Percentiles rank a stretch among this genome's conserved stretches.
phyloP scores from a whole-genome alignment of 2,888 invertebrate genomes.

The Noctua fimbriata region DNA sequence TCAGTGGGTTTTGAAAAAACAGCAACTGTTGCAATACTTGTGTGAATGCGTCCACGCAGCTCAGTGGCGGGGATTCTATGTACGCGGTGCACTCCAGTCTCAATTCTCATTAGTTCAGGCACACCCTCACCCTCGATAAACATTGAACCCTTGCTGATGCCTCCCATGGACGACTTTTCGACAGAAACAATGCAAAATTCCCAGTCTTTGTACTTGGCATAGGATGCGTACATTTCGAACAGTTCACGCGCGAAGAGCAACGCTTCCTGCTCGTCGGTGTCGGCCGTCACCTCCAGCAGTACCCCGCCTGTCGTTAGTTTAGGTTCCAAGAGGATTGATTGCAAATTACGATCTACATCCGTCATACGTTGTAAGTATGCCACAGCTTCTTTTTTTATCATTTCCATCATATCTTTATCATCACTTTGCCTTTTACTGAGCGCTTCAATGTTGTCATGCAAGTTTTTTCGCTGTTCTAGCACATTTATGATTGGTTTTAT shows the following conservation, averaged over 20 bases:
- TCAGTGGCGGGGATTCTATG: slow-evolving; percentile 98
- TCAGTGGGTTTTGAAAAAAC: slow-evolving; percentile 96
- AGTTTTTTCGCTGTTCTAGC: slow-evolving; percentile 89
- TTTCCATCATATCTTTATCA: slow-evolving; percentile 90
- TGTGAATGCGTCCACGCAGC: slow-evolving; percentile 97
- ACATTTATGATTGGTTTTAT: slow-evolving; percentile 90
- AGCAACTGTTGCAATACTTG: slow-evolving; percentile 97
- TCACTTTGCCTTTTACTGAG: slow-evolving; percentile 91
- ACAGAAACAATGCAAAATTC: slow-evolving; percentile 86
- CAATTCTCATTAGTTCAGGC: slow-evolving; percentile 93
- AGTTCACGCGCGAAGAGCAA: slow-evolving; percentile 98
- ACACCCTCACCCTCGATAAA: slow-evolving; percentile 92
- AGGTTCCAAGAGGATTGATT: slow-evolving; percentile 90
- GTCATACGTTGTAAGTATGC: slow-evolving; percentile 89
- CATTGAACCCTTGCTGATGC: slow-evolving; percentile 93
- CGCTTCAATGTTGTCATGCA: slow-evolving; percentile 91
- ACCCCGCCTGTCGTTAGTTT: slow-evolving; percentile 90
- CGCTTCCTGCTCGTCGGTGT: slow-evolving; percentile 99
- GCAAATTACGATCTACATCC: slow-evolving; percentile 90
- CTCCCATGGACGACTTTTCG: slow-evolving; percentile 91
- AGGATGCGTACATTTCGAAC: slow-evolving; percentile 95
- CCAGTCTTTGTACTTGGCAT: slow-evolving; percentile 93
- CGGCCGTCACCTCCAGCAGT: slow-evolving; percentile 95
- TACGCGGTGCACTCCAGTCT: slow-evolving; percentile 98
- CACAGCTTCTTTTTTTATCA: slow-evolving; percentile 92